Conservation (phyloP, 1,140 invertebrate genomes). For the Steinernema feltiae region DNA sequence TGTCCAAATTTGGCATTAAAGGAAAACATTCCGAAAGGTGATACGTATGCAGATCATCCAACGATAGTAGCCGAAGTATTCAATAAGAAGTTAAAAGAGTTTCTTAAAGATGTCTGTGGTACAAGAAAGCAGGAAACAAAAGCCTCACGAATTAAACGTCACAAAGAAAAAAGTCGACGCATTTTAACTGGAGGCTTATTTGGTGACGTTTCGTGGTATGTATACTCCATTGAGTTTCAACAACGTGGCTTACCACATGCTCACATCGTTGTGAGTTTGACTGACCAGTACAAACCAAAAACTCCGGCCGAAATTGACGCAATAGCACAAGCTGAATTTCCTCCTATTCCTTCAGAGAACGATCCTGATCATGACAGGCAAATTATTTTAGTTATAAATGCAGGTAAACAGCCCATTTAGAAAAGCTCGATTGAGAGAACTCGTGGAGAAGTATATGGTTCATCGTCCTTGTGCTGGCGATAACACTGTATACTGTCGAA, state of each 20-base stretch:
- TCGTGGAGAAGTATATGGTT: background rate
- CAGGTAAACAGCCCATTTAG: slow-evolving; percentile 41
- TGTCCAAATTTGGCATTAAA: slow-evolving; percentile 13
- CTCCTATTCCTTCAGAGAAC: slow-evolving; percentile 28
- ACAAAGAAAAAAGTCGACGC: slow-evolving; percentile 20
- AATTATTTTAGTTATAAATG: background rate
- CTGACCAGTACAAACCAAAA: slow-evolving; percentile 47
- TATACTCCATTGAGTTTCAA: slow-evolving; percentile 61
- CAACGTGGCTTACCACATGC: slow-evolving; percentile 62
- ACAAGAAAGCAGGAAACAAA: background rate
- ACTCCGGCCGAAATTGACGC: slow-evolving; percentile 59
- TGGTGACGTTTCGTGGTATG: slow-evolving; percentile 39
- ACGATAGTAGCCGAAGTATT: slow-evolving; percentile 62
- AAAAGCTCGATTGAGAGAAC: background rate
- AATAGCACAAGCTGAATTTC: slow-evolving; percentile 63
- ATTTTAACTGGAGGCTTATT: slow-evolving; percentile 29
- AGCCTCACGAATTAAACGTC: background rate
- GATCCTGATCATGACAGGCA: background rate
- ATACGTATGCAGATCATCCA: slow-evolving; percentile 58
- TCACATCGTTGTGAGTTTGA: slow-evolving; percentile 60
- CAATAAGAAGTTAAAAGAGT: slow-evolving; percentile 60
- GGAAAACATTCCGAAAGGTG: slow-evolving; percentile 35
- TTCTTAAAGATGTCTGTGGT: slow-evolving; percentile 58
- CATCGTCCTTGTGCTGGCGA: background rate
- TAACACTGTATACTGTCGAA: background rate